phyloP scores from a whole-genome alignment of 2,888 invertebrate genomes.

The Nineta flava region DNA sequence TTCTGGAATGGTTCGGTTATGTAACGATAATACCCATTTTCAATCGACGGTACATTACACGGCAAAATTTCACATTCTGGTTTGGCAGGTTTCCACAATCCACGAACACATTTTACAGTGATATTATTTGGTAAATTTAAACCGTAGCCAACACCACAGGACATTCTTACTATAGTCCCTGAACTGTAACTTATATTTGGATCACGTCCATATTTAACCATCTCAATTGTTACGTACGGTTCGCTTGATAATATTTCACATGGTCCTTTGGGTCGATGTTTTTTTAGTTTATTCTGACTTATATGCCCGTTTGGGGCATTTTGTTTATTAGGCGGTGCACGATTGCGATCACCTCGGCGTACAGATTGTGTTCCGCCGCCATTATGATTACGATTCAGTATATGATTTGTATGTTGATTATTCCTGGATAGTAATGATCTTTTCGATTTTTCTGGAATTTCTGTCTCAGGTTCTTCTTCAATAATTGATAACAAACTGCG shows the following conservation, averaged over 20 bases:
- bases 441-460: constrained; percentile 9
- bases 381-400: constrained; percentile 13
- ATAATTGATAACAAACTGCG: too few relatives aligned
- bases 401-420: constrained; percentile 11
- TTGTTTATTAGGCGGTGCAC: constrained; percentile 8
- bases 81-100: constrained; percentile 69
- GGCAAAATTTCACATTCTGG: constrained; percentile 65
- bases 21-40: constrained; percentile 50
- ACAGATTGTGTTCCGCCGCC: not conserved
- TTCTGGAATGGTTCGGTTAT: constrained; percentile 24
- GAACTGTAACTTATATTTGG: constrained; percentile 56
- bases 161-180: constrained; percentile 58
- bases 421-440: constrained; percentile 9
- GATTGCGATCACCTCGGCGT: constrained; percentile 7
- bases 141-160: constrained; percentile 62
- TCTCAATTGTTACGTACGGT: constrained; percentile 49
- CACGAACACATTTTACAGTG: constrained; percentile 66
- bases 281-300: constrained; percentile 22
- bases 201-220: constrained; percentile 53
- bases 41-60: constrained; percentile 50
- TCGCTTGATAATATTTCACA: constrained; percentile 51
- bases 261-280: constrained; percentile 39
- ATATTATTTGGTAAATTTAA: constrained; percentile 55
- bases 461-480: too few relatives aligned
- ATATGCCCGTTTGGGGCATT: constrained; percentile 14